These are phyloP conservation scores for Notarius quadriscutis DNA, from an alignment of 2,113 vertebrate genomes.

Conservation along the genomic window DNA sequence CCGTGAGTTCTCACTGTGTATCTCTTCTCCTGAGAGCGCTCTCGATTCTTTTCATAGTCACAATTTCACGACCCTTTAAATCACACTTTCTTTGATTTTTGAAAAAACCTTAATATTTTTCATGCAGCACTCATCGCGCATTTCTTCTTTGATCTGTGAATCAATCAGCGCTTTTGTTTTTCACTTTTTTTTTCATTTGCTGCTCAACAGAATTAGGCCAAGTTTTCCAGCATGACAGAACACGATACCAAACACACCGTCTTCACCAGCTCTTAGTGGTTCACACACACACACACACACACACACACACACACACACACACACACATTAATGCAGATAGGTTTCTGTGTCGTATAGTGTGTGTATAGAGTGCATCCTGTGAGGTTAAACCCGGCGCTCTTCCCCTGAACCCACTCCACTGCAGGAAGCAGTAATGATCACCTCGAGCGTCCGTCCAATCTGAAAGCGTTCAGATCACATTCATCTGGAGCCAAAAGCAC, in stretches of 20 bases:
- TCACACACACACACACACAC: not conserved
- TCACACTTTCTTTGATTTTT: not conserved
- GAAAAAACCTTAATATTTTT: not conserved
- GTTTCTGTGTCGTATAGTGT: not conserved
- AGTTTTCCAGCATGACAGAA: not conserved
- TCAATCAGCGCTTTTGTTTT: not conserved
- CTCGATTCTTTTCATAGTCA: not conserved
- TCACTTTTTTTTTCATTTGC: not conserved
- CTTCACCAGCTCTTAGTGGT: not conserved
- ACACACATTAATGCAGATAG: not conserved
- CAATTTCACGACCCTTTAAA: not conserved
- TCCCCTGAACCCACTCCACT: not conserved
- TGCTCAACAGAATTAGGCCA: not conserved
- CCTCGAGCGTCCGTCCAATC: constrained; percentile 1
- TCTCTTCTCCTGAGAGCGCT: not conserved
- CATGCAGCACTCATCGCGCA: not conserved
- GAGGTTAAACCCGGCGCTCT: not conserved
- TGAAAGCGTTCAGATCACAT: not conserved
- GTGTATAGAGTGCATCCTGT: not conserved
- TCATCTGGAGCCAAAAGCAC: not conserved
- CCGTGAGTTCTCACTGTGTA: not conserved
- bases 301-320: not conserved
- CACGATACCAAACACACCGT: not conserved
- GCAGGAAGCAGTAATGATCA: constrained; percentile 9
- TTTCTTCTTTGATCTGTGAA: not conserved